phyloP scores from a whole-genome alignment of 2,113 vertebrate species.

The Montifringilla adamsi region DNA sequence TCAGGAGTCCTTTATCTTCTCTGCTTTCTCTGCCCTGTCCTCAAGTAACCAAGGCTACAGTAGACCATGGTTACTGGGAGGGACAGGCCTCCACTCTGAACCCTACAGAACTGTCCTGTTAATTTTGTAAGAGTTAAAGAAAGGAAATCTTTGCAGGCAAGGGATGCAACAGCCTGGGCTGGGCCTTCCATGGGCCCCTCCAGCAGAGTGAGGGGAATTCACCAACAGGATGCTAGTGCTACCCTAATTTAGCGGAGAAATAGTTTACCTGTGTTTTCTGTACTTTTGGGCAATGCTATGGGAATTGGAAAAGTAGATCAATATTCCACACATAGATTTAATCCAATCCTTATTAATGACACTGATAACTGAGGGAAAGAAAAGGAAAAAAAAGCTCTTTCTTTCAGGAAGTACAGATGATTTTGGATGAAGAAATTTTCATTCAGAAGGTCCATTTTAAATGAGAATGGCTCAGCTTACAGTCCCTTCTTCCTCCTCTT shows the following conservation, averaged over 20 bases:
- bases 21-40: not conserved
- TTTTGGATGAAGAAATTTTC: not conserved
- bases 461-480: not conserved
- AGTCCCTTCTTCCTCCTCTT: not conserved
- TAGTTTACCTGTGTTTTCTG: not conserved
- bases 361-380: not conserved
- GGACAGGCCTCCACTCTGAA: not conserved
- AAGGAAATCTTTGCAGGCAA: not conserved
- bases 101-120: not conserved
- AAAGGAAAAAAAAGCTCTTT: accelerated
- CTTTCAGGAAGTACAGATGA: not conserved
- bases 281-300: not conserved
- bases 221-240: not conserved
- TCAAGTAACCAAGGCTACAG: not conserved
- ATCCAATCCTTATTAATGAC: not conserved
- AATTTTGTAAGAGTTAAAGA: not conserved
- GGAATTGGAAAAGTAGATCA: not conserved
- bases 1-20: not conserved
- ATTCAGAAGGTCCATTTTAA: not conserved
- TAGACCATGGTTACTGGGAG: not conserved
- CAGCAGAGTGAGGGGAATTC: not conserved
- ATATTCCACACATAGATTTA: not conserved
- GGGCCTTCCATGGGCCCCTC: not conserved
- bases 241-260: not conserved
- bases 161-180: not conserved